Conservation (phyloP, 2,797 vertebrate species). For the Smutsia gigantea region DNA sequence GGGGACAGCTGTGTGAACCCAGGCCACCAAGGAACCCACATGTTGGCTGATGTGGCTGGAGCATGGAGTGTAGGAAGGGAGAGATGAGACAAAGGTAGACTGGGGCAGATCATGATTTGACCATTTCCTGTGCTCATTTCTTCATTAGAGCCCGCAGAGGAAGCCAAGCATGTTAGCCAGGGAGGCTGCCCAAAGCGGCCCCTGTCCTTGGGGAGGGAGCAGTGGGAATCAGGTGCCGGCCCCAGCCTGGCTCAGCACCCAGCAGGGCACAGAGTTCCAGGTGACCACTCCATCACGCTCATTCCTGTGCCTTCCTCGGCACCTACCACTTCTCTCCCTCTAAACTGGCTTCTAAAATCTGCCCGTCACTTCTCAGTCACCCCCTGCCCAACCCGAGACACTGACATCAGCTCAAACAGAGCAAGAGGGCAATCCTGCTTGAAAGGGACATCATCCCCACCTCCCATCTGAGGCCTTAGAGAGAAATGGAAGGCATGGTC, state of each 20-base stretch:
- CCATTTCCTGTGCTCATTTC: neutral
- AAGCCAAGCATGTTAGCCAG: neutral
- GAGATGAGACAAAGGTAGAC: neutral
- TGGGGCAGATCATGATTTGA: neutral
- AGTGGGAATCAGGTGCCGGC: neutral
- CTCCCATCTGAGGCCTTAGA: neutral
- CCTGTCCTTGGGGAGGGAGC: rapidly evolving
- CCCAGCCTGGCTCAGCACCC: neutral
- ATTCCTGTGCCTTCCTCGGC: neutral
- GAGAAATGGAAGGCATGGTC: neutral
- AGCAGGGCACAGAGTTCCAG: neutral
- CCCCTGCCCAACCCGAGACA: neutral
- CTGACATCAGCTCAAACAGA: neutral
- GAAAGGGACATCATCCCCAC: neutral
- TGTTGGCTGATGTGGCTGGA: rapidly evolving
- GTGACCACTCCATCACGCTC: no score
- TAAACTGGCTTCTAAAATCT: neutral
- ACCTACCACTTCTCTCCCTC: neutral
- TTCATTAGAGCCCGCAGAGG: neutral
- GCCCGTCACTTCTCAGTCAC: neutral
- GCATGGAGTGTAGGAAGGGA: rapidly evolving
- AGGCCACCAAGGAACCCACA: no score
- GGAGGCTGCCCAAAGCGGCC: neutral
- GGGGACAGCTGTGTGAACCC: neutral
- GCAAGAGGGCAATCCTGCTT: neutral